phyloP scores from a whole-genome alignment of 2,797 vertebrate genomes.

The Coendou prehensilis region DNA sequence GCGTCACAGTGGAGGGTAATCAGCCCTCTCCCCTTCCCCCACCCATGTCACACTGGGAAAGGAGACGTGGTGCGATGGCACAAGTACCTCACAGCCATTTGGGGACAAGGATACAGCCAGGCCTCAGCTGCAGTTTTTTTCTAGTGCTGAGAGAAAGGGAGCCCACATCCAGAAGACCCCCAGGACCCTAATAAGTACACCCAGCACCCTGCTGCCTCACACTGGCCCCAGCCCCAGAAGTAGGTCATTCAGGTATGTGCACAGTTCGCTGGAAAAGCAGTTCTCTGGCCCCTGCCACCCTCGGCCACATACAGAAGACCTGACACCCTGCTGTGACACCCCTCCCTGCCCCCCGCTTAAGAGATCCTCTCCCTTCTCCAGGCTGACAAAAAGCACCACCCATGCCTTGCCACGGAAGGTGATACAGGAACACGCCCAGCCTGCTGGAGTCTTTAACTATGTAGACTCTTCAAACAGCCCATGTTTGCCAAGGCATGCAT shows the following conservation, averaged over 20 bases:
- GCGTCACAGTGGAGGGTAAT: background rate
- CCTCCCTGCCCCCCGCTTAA: background rate
- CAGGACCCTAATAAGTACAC: accelerated
- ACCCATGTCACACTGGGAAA: background rate
- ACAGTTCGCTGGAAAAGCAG: background rate
- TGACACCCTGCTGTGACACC: background rate
- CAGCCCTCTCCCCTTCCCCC: background rate
- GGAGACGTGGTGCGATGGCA: background rate
- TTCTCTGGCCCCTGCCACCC: background rate
- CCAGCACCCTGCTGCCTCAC: background rate
- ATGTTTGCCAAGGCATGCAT: background rate
- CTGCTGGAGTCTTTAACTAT: background rate
- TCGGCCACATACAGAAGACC: background rate
- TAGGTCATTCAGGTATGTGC: background rate
- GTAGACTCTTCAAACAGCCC: background rate
- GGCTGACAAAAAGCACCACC: background rate
- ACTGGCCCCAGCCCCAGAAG: accelerated
- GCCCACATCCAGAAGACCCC: background rate
- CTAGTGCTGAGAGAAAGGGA: background rate
- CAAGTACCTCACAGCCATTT: background rate
- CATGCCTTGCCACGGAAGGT: background rate
- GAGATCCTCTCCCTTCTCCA: background rate
- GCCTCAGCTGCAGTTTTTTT: background rate
- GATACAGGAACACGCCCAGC: background rate
- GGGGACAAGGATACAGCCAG: background rate